Evolutionary conservation across 2,888 invertebrate species (phyloP).

Genomic region (Prenolepis imparis): DNA sequence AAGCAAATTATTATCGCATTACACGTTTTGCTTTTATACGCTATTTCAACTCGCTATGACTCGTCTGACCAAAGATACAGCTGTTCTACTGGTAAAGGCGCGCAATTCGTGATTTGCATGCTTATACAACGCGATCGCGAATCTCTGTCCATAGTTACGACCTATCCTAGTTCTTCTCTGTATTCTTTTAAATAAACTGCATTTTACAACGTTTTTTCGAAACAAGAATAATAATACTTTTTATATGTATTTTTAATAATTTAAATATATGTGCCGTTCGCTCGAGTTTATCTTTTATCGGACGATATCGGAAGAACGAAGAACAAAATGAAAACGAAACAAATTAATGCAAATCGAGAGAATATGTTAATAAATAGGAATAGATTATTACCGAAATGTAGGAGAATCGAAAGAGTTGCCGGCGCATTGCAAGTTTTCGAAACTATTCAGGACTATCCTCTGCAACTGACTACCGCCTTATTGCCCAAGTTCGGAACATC

Average conservation of each 20-base stretch:
- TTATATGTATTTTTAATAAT: slow-evolving; percentile 18
- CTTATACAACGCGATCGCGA: too few relatives aligned
- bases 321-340: neutral
- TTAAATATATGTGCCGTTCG: neutral
- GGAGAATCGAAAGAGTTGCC: slow-evolving; percentile 47
- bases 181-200: too few relatives aligned
- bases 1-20: too few relatives aligned
- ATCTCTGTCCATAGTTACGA: too few relatives aligned
- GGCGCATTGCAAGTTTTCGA: slow-evolving; percentile 77
- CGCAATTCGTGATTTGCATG: too few relatives aligned
- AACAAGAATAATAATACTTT: neutral
- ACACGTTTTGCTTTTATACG: too few relatives aligned
- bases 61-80: too few relatives aligned
- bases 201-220: neutral
- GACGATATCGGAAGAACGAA: neutral
- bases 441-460: slow-evolving; percentile 76
- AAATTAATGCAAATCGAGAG: slow-evolving; percentile 17
- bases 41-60: too few relatives aligned
- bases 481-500: slow-evolving; percentile 82
- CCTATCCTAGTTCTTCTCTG: too few relatives aligned
- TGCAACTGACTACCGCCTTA: slow-evolving; percentile 81
- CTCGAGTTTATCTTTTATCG: neutral
- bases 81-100: too few relatives aligned
- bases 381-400: slow-evolving; percentile 44
- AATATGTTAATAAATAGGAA: slow-evolving; percentile 52